Evolutionary conservation across 1,140 invertebrate genomes (phyloP).

Genomic region (Leguminivora glycinivorella): DNA sequence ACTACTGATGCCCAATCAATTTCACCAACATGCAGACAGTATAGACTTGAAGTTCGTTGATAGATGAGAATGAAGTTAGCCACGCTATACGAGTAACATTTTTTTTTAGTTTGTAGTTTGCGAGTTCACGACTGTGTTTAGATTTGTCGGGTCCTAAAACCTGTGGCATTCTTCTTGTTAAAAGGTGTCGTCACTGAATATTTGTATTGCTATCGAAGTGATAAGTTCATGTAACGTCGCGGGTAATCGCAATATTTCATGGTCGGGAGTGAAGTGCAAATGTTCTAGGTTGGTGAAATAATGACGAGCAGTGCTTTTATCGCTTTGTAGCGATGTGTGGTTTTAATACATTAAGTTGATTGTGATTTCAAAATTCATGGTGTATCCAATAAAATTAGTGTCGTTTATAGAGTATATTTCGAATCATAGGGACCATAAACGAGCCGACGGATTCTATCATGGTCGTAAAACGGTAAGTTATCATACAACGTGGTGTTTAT

Average conservation of each 20-base stretch:
- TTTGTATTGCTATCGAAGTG: conserved; percentile 37
- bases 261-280: conserved; percentile 66
- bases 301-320: conserved; percentile 70
- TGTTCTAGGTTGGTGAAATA: conserved; percentile 59
- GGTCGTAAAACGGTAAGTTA: conserved; percentile 78
- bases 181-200: conserved; percentile 28
- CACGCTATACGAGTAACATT: conserved; percentile 50
- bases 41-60: conserved; percentile 33
- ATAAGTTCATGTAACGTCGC: conserved; percentile 30
- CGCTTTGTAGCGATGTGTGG: conserved; percentile 75
- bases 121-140: conserved; percentile 32
- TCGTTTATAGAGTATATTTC: conserved; percentile 70
- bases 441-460: conserved; percentile 78
- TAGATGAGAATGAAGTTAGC: conserved; percentile 45
- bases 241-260: conserved; percentile 43
- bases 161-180: conserved; percentile 17
- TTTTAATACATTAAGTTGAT: conserved; percentile 70
- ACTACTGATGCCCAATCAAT: background rate
- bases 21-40: background rate
- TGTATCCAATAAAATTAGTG: conserved; percentile 69
- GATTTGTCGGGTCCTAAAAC: conserved; percentile 40
- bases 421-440: conserved; percentile 78
- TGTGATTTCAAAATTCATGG: conserved; percentile 74
- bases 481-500: conserved; percentile 35
- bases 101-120: conserved; percentile 66